A percentile compares a stretch with the other conserved stretches of the same genome.
These are phyloP conservation scores for Istiophorus platypterus DNA, from an alignment of 2,113 vertebrate species.

Conservation along the genomic window DNA sequence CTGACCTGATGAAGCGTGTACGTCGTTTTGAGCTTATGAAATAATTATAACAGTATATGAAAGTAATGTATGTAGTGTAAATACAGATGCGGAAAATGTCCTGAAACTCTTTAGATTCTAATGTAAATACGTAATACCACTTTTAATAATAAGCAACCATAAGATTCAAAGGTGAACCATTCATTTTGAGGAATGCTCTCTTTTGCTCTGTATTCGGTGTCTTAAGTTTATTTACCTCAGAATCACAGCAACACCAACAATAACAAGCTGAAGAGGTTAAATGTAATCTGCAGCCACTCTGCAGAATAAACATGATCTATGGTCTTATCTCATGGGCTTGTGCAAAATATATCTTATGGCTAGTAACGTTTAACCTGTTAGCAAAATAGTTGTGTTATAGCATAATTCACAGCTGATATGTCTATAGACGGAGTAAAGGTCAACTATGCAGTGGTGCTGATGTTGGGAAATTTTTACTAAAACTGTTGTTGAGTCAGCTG, in stretches of 20 bases:
- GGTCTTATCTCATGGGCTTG: background rate
- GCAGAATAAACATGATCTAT: background rate
- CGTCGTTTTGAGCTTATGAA: background rate
- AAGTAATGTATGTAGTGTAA: background rate
- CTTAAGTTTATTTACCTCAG: background rate
- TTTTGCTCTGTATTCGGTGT: background rate
- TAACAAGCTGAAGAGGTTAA: too few relatives aligned
- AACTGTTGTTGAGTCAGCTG: slow-evolving; percentile 18
- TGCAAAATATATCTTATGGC: background rate
- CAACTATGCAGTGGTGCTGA: slow-evolving; percentile 44
- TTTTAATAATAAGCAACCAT: background rate
- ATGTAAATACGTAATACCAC: background rate
- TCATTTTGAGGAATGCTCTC: too few relatives aligned
- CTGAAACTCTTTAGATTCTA: background rate
- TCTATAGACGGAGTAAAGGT: slow-evolving; percentile 45
- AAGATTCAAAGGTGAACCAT: too few relatives aligned
- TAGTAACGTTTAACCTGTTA: slow-evolving; percentile 37
- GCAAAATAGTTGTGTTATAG: slow-evolving; percentile 20
- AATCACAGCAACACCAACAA: background rate
- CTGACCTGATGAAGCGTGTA: background rate
- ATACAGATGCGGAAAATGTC: background rate
- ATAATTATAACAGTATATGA: background rate
- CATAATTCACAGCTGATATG: slow-evolving; percentile 30
- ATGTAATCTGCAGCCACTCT: background rate
- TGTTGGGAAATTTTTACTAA: slow-evolving; percentile 24